Conservation (phyloP, 2,888 invertebrate genomes). For the Caenorhabditis angaria region DNA sequence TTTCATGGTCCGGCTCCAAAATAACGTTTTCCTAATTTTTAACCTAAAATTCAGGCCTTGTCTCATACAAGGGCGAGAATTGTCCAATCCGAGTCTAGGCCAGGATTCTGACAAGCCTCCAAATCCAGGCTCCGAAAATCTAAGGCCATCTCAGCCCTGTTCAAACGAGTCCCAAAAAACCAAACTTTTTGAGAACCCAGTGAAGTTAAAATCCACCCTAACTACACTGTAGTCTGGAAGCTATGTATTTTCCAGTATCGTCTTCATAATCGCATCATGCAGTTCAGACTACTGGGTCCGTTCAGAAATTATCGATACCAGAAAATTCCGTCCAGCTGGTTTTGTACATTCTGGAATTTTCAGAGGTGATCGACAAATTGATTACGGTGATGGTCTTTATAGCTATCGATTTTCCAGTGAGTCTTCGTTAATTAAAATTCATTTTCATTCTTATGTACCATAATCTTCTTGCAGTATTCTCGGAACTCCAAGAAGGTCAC, state of each 20-base stretch:
- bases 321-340: constrained; percentile 26
- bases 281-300: constrained; percentile 37
- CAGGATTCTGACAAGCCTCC: no score
- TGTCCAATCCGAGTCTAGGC: no score
- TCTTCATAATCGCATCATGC: constrained; percentile 22
- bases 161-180: no score
- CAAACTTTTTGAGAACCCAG: no score
- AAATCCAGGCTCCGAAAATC: no score
- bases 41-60: no score
- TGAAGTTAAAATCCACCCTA: no score
- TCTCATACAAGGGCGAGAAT: no score
- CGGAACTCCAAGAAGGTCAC: constrained; percentile 51
- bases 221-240: no score
- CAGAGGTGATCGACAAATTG: constrained; percentile 30
- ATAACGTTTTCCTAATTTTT: no score
- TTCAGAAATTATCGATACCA: constrained; percentile 33
- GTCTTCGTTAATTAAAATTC: not conserved
- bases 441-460: not conserved
- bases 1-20: no score
- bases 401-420: constrained; percentile 20
- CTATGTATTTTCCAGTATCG: constrained; percentile 33
- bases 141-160: no score
- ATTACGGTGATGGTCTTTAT: constrained; percentile 25
- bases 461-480: constrained; percentile 42
- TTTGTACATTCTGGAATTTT: constrained; percentile 39